phyloP scores from a whole-genome alignment of 2,888 invertebrate species.

The Glomeris marginata region DNA sequence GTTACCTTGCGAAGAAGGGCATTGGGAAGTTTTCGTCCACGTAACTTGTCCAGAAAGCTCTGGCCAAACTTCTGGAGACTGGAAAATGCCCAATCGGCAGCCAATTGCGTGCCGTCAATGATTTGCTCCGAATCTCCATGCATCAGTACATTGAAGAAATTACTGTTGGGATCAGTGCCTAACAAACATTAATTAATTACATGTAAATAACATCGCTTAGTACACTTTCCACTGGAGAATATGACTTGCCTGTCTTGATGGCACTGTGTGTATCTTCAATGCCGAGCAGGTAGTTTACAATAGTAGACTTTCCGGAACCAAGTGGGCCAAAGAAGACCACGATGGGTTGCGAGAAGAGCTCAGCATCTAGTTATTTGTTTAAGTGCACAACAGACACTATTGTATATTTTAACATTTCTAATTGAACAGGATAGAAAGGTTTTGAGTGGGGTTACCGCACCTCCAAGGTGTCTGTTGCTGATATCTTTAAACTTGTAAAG shows the following conservation, averaged over 20 bases:
- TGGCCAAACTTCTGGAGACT: constrained; percentile 90
- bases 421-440: constrained; percentile 4
- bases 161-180: constrained; percentile 67
- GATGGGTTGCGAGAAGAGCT: constrained; percentile 86
- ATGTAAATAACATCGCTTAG: no score
- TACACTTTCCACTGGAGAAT: no score
- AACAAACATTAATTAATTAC: no score
- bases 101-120: constrained; percentile 78
- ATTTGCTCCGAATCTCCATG: constrained; percentile 72
- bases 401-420: not conserved
- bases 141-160: constrained; percentile 47
- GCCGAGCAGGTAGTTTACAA: constrained; percentile 79
- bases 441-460: constrained; percentile 24
- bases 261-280: constrained; percentile 70
- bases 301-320: constrained; percentile 90
- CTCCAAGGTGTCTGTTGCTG: constrained; percentile 76
- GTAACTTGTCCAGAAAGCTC: constrained; percentile 66
- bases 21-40: constrained; percentile 63
- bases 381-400: not conserved
- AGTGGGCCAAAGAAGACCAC: constrained; percentile 90
- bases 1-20: constrained; percentile 82
- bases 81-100: constrained; percentile 89
- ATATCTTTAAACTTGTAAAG: constrained; percentile 81
- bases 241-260: constrained; percentile 59
- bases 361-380: constrained; percentile 47